Base-by-base conservation (phyloP, 1,140 invertebrate species). In the Drosophila subobscura region DNA sequence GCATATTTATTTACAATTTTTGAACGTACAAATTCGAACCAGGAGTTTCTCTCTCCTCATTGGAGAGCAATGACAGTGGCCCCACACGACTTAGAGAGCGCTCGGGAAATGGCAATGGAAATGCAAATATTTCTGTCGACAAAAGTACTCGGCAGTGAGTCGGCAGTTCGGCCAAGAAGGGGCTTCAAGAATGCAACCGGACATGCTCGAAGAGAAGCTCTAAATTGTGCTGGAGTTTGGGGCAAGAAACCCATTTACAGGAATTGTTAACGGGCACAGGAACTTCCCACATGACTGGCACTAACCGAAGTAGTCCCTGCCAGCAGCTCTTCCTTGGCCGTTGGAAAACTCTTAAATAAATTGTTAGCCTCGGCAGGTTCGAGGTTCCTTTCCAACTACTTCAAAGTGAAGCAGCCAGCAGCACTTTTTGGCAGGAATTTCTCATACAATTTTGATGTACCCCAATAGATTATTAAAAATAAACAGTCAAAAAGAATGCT, bases 1-100 rank as follows among this genome's bases (percentile, higher is more conserved):
- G 72, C 72, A 55, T 53, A 59, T 81, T 77, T 86, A 86, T 86
- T 88, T 86, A 85, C 81, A 85, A 80, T 85, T 85, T 85, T 85
- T 86, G 72, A 85, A 80, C 80, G 77, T 76, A 77, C 77, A 37
- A 85, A 86, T 79, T 71, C 49, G 60, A 63, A 72, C 51, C 66
- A 66, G 70, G 64, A 75, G 60, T 60, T 60, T 57, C 53, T 60
- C 59, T 57, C 53, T 75, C 27, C 25, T 37, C 45, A 52, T 16
- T 72, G 64, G 70, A 74, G 73, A 64, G 46, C 64, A 47, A 42
- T 74, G 70, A 81, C 68, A 83, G 57, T 60, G 47, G 37, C 66
- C 81, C 29, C 66, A 73, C 63, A 85, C 76, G 77, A 63, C 51
- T 46, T 58, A 59, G 57, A 58, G 57, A 49, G 10, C 37, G 33